Conservation (phyloP, 2,888 invertebrate species). For the Pegoplata infirma region DNA sequence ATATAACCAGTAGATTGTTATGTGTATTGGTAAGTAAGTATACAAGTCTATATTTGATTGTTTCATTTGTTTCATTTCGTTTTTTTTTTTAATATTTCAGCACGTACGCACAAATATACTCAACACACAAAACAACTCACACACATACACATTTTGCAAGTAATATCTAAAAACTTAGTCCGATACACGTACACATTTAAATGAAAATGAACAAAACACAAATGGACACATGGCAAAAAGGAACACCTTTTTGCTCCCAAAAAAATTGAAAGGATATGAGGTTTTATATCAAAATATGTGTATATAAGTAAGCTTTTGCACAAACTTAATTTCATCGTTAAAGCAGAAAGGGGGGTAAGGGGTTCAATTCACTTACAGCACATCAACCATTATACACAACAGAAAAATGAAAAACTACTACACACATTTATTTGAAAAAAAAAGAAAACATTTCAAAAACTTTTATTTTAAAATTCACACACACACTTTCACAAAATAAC, state of each 20-base stretch:
- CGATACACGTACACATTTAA: conserved; percentile 50
- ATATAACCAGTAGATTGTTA: neutral
- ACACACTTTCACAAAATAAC: conserved; percentile 23
- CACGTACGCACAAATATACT: conserved; percentile 19
- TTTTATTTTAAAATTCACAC: conserved; percentile 58
- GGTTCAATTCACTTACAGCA: neutral
- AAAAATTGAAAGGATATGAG: conserved; percentile 36
- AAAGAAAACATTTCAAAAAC: conserved; percentile 36
- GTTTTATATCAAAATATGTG: neutral
- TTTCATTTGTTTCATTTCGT: conserved; percentile 32
- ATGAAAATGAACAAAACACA: conserved; percentile 31
- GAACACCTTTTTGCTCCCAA: conserved; percentile 8
- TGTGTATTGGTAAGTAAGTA: conserved; percentile 12
- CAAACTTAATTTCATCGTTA: neutral
- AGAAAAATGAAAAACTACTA: conserved; percentile 33
- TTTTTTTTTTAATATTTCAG: conserved; percentile 59
- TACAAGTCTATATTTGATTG: conserved; percentile 35
- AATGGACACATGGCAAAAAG: conserved; percentile 29
- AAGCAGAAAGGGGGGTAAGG: neutral
- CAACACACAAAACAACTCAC: neutral
- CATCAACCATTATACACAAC: neutral
- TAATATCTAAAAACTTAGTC: conserved; percentile 65
- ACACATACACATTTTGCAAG: conserved; percentile 52
- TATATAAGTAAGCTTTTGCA: neutral
- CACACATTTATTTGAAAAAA: conserved; percentile 8